Percentiles rank a stretch among this genome's conserved stretches.
Conservation (phyloP, 2,113 vertebrate genomes). For the Megaceryle maxima region DNA sequence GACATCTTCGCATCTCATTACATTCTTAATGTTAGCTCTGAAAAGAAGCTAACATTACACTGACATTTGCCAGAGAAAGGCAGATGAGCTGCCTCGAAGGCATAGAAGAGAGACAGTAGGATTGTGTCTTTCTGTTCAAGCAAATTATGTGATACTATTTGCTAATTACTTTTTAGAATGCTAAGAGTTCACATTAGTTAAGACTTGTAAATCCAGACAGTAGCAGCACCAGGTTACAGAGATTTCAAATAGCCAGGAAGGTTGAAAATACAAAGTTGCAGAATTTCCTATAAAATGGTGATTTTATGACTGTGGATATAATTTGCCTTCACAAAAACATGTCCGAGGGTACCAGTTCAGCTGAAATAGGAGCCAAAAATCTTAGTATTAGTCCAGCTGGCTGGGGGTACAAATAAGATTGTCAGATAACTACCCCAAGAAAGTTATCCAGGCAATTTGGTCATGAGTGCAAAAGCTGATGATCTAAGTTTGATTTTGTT, state of each 20-base stretch:
- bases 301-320: background rate
- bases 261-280: background rate
- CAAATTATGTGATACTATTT: background rate
- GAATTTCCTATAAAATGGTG: background rate
- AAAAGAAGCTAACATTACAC: background rate
- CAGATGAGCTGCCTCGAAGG: background rate
- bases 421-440: background rate
- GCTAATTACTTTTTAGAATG: background rate
- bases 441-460: background rate
- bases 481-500: rapidly evolving
- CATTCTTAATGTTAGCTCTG: background rate
- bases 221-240: background rate
- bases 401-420: background rate
- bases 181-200: background rate
- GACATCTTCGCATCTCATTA: background rate
- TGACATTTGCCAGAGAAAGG: background rate
- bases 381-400: background rate
- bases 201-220: background rate
- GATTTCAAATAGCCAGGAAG: background rate
- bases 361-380: background rate
- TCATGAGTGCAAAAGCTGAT: background rate
- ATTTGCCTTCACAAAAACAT: background rate
- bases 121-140: background rate
- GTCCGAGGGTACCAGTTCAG: background rate
- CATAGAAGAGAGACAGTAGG: background rate